Evolutionary conservation across 1,140 invertebrate species (phyloP), one percentile per base, ranked within the genome.

Genomic region (Battus philenor): DNA sequence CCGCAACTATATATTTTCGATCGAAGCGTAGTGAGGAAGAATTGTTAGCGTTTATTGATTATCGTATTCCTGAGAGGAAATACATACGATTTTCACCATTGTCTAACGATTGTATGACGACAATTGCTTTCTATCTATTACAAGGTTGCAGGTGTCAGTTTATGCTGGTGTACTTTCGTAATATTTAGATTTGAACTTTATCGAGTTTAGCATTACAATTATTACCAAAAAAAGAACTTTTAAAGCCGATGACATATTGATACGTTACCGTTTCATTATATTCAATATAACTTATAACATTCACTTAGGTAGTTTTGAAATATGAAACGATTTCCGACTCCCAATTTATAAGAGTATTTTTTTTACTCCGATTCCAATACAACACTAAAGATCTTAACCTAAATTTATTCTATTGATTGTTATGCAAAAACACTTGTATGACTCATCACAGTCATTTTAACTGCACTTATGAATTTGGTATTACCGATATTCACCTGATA

Each of bases 381-480:
- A 72, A 73, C 64, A 78, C 59, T 68, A 59, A 53, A 81, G 68
- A 85, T 85, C 76, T 85, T 82, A 85, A 82, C 81, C 78, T 81
- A 81, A 79, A 81, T 82, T 74, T 71, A 62, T 68, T 74, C 69
- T 71, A 84, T 85, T 73, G 75, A 85, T 85, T 85, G 76, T 81
- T 85, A 82, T 82, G 78, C 81, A 81, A 81, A 84, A 82, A 79
- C 76, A 85, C 70, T 59, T 44, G 56, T 41, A 70, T 74, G 70
- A 73, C 47, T 80, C 67, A 76, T 74, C 56, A 39, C 54, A 44
- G 24, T 53, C 46, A 69, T 59, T 68, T 45, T 48, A 39, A 52
- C 51, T 50, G 41, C 51, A 72, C 62, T 59, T 36, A 58, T 62
- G 9, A 31, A 56, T 36, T 30, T 29, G 47, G 47, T 51, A 16